Base-by-base conservation (phyloP, 2,113 vertebrate species). In the Cyanistes caeruleus region DNA sequence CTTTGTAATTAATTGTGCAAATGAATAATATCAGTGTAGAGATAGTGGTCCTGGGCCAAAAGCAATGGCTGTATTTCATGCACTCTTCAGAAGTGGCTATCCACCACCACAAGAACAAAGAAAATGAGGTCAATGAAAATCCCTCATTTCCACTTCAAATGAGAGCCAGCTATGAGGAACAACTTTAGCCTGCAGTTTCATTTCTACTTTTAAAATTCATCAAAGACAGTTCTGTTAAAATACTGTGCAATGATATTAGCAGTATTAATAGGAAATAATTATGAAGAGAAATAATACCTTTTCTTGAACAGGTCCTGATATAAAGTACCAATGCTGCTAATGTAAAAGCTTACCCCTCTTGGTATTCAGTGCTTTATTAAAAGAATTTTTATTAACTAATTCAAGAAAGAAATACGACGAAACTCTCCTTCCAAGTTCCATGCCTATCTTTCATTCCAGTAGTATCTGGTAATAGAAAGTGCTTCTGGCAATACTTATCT, bases 131-230 rank as follows among this genome's bases (percentile, higher is more conserved):
- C 86, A 92, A 53, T 0, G 17, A 89, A 96, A 97, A 94, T 94
- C 90, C 86, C 79, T 96, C 86, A 96, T 96, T 96, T 96, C 86
- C 94, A 96, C 92, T 96, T 95, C 80, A 96, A 95, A 95, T 93
- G 82, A 91, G 58, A 92, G n/a, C 59, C 39, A 64, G 48, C n/a
- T 90, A 68, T 80, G 77, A 89, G 83, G 93, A 90, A 82, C 53
- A 87, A 91, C 73, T 96, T 92, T 27, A 96, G 74, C 78, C 75
- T 23, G 49, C 80, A 63, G 70, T 92, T 93, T 96, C 93, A 72
- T 79, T 91, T 48, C 70, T 89, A 24, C 77, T 91, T 87, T 77
- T 85, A 94, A 92, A 93, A 94, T 80, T 92, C 74, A 88, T 85
- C 69, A 93, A 93, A 89, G 84, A 92, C 56, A 94, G 46, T 56